Base-by-base conservation (phyloP, 2,113 vertebrate genomes). In the Mormyrus lacerda region DNA sequence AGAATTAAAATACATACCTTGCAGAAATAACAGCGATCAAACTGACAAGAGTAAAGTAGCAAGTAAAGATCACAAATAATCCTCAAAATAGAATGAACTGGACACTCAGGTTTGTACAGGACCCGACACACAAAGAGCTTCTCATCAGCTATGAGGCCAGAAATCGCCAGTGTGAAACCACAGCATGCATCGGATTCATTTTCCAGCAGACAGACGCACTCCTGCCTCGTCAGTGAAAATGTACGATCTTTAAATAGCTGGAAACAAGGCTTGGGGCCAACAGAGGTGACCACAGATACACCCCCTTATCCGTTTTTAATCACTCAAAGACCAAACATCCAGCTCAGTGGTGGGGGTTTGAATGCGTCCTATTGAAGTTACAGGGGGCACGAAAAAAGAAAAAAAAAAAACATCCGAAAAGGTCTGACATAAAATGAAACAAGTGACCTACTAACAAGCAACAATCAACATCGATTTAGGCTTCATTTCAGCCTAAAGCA, bases 181-280 rank as follows among this genome's bases (percentile, higher is more conserved):
- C 88, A 84, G 76, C 91, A 17, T 58, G 92, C 88, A 90, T 92
- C 91, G 93, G 93, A 94, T 93, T 94, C 95, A 94, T 94, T 91
- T 93, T 93, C 92, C 90, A 93, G 90, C 90, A 93, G 55, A 94
- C 90, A 90, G 90, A 91, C 91, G 93, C 91, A 93, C 92, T 90
- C 90, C 92, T 93, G 94, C 93, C 93, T 94, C 92, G 92, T 85
- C 84, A 86, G 84, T 89, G 84, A 92, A 92, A 95, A 95, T 93
- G 93, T 93, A 92, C 92, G 92, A 85, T 93, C 94, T 91, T 91
- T 91, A 95, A 95, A 95, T 95, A 94, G 94, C 90, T 89, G 87
- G 92, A 92, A 93, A 92, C 92, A 93, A 94, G 92, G 89, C 89
- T 47, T 47, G 27, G 47, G 45, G 89, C 88, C 92, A 90, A 90